Evolutionary conservation across 1,140 invertebrate genomes (phyloP).

Genomic region (Lepidostoma basale): DNA sequence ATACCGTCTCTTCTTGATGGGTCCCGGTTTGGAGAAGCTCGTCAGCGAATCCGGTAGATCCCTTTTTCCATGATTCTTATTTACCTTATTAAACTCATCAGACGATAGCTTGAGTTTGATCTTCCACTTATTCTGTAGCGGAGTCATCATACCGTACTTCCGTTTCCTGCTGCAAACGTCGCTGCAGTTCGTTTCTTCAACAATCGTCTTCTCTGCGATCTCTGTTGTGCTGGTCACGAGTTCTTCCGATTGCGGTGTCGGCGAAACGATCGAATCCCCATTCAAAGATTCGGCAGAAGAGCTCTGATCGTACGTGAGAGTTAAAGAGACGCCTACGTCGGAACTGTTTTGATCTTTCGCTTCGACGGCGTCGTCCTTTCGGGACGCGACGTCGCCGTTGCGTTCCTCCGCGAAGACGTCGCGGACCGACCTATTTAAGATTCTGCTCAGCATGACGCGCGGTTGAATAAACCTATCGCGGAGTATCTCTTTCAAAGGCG

Average conservation of each 20-base stretch:
- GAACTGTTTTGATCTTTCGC: neutral
- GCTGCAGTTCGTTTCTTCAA: too few relatives aligned
- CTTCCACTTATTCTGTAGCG: neutral
- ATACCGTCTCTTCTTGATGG: neutral
- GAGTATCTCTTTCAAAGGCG: neutral
- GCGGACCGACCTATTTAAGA: neutral
- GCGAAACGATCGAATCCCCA: too few relatives aligned
- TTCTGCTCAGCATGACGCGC: neutral
- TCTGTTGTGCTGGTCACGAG: too few relatives aligned
- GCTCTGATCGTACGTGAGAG: too few relatives aligned
- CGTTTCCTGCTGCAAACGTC: neutral
- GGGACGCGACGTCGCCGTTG: neutral
- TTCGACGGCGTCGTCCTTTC: too few relatives aligned
- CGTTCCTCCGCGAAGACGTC: neutral
- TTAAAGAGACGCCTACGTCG: too few relatives aligned
- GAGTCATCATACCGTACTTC: neutral
- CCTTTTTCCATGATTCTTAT: too few relatives aligned
- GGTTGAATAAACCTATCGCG: constrained; percentile 1
- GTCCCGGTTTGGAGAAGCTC: neutral
- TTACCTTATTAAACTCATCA: neutral
- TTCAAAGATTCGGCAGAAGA: too few relatives aligned
- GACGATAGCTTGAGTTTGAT: neutral
- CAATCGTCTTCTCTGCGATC: too few relatives aligned
- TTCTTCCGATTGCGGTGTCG: too few relatives aligned
- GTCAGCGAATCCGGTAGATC: neutral